Evolutionary conservation across 2,888 invertebrate species (phyloP).

Genomic region (Trichacis sp.): DNA sequence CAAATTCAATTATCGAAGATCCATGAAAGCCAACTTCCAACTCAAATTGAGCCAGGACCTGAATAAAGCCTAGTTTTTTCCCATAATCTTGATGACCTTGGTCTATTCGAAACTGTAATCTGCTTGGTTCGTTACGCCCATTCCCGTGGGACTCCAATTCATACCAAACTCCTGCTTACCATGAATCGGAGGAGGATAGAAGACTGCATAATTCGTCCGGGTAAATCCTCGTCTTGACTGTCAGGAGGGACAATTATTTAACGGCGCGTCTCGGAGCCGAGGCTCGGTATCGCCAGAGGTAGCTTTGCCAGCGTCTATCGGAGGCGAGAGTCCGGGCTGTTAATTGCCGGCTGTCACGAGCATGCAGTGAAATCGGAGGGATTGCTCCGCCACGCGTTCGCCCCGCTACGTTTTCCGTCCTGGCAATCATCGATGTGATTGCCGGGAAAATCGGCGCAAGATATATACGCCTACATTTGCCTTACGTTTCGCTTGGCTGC

Average conservation of each 20-base stretch:
- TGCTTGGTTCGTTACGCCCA: too few relatives aligned
- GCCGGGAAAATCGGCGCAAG: slow-evolving; percentile 39
- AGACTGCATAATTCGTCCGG: slow-evolving; percentile 33
- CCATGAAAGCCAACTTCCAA: too few relatives aligned
- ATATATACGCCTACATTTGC: slow-evolving; percentile 36
- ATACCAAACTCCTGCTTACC: not conserved
- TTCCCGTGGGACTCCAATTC: too few relatives aligned
- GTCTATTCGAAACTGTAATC: too few relatives aligned
- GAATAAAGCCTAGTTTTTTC: too few relatives aligned
- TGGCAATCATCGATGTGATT: slow-evolving; percentile 45
- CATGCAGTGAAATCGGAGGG: slow-evolving; percentile 58
- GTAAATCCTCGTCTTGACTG: slow-evolving; percentile 65
- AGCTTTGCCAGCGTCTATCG: slow-evolving; percentile 43
- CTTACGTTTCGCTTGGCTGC: slow-evolving; percentile 32
- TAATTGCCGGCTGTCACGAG: slow-evolving; percentile 68
- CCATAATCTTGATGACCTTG: too few relatives aligned
- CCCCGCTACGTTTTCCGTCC: slow-evolving; percentile 60
- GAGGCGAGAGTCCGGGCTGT: slow-evolving; percentile 64
- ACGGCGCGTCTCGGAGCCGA: slow-evolving; percentile 51
- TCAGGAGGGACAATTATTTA: slow-evolving; percentile 65
- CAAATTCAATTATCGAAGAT: too few relatives aligned
- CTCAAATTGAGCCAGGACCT: too few relatives aligned
- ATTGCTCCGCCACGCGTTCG: slow-evolving; percentile 43
- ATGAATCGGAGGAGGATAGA: slow-evolving; percentile 41
- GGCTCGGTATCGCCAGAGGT: slow-evolving; percentile 35